A percentile compares a stretch with the other conserved stretches of the same genome.
Conservation (phyloP, 2,888 invertebrate genomes). For the Thereva unica region DNA sequence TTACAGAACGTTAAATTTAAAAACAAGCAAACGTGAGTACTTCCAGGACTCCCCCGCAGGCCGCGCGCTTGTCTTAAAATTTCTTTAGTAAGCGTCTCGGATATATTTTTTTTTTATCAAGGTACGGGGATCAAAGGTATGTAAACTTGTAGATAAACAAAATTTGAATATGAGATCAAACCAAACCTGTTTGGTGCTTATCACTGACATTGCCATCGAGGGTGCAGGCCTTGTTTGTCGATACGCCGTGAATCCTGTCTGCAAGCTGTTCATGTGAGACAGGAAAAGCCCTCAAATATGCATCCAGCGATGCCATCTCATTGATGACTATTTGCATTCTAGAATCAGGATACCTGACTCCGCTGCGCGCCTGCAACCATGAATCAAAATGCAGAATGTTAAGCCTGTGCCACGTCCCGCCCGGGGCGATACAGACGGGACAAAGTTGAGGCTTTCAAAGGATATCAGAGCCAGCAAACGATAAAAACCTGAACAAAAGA, state of each 20-base stretch:
- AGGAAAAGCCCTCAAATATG: not conserved
- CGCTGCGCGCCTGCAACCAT: not conserved
- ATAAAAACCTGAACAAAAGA: conserved; percentile 29
- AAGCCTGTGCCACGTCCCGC: conserved; percentile 12
- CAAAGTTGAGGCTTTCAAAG: conserved; percentile 22
- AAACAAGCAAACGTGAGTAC: too few species aligned
- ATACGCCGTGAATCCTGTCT: not conserved
- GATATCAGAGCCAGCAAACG: conserved; percentile 14
- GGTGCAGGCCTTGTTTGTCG: conserved; percentile 1
- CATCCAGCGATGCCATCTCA: conserved; percentile 5
- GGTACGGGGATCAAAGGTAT: conserved; percentile 10
- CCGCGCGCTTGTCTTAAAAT: too few species aligned
- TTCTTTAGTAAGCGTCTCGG: too few species aligned
- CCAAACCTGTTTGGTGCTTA: conserved; percentile 2
- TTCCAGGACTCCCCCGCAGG: too few species aligned
- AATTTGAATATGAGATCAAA: conserved; percentile 31
- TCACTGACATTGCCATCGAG: conserved; percentile 6
- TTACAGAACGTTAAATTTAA: too few species aligned
- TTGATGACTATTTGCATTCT: conserved; percentile 7
- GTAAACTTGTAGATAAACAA: conserved; percentile 18
- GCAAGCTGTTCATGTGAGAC: not conserved
- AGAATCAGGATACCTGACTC: conserved; percentile 9
- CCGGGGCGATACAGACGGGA: conserved; percentile 11
- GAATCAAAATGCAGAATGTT: conserved; percentile 26
- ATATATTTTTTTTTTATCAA: too few species aligned